Base-by-base conservation (phyloP, 2,888 invertebrate species). In the Idaea biselata region DNA sequence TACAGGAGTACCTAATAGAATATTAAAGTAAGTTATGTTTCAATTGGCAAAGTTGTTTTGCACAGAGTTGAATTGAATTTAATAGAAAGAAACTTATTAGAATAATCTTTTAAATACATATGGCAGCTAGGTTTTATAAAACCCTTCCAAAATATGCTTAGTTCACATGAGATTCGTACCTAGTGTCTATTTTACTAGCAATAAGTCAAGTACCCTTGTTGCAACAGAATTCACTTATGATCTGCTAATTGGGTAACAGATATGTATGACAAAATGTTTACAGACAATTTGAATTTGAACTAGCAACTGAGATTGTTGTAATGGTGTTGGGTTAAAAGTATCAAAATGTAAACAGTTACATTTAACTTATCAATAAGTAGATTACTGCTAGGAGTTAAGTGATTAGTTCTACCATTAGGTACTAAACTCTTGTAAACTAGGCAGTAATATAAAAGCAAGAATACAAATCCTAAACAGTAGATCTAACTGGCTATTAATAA, bases 101-200 rank as follows among this genome's bases (percentile, higher is more conserved):
- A 7, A 55, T 64, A 60, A 65, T 65, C 63, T 44, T 66, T 65
- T 68, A 82, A 83, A 80, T 76, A 83, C 79, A 83, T 87, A 88
- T 88, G 88, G 88, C 88, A 88, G 87, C 87, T 84, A 84, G 68
- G 77, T 73, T 73, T 74, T 78, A 71, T 65, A 74, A 75, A 76
- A 71, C 73, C 77, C 78, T 73, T 72, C 77, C 63, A 73, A 69
- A 44, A 44, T 44, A 44, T 44, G 44, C 44, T 5, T 44, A 44
- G 44, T 44, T 44, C 14, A 44, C 44, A 44, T 44, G 44, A 44
- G 44, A 8, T 44, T 44, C 0, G 44, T 8, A 44, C 44, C 14
- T 44, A 44, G 32, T 32, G 11, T 1, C 11, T 32, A 11, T 32
- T 32, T 32, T 32, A 8, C 11, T 32, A n/a, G n/a, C n/a, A n/a